Evolutionary conservation across 2,797 vertebrate species (phyloP).

Genomic region (Oreochromis mossambicus): DNA sequence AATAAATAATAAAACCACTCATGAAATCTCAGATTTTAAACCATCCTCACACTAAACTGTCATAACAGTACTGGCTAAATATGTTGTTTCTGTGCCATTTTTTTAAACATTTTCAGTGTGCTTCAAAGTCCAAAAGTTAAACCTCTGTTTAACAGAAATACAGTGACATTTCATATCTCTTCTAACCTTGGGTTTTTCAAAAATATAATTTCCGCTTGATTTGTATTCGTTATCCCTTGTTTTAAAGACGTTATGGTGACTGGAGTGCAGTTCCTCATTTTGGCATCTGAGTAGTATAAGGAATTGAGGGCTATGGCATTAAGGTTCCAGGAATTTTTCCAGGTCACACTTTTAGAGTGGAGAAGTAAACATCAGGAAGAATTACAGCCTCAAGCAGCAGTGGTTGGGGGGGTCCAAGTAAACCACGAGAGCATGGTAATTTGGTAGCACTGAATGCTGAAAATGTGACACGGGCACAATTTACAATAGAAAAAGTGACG

Average conservation of each 20-base stretch:
- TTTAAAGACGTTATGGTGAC: neutral
- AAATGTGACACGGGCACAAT: neutral
- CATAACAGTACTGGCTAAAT: neutral
- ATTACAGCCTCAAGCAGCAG: neutral
- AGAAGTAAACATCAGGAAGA: neutral
- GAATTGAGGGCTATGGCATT: neutral
- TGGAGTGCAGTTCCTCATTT: neutral
- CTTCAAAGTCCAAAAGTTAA: neutral
- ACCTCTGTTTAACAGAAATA: neutral
- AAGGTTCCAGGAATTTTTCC: neutral
- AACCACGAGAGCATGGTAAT: neutral
- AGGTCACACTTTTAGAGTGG: neutral
- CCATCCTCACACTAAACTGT: neutral
- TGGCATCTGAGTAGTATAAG: neutral
- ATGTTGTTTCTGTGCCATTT: neutral
- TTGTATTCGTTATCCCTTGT: neutral
- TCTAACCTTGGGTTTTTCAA: neutral
- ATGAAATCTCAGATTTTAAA: neutral
- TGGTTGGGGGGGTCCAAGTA: neutral
- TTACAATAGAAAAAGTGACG: neutral
- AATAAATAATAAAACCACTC: neutral
- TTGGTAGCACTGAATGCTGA: neutral
- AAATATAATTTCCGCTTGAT: rapidly evolving
- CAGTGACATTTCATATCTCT: neutral
- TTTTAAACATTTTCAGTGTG: neutral